phyloP scores from a whole-genome alignment of 1,140 invertebrate species.

The Apis dorsata region DNA sequence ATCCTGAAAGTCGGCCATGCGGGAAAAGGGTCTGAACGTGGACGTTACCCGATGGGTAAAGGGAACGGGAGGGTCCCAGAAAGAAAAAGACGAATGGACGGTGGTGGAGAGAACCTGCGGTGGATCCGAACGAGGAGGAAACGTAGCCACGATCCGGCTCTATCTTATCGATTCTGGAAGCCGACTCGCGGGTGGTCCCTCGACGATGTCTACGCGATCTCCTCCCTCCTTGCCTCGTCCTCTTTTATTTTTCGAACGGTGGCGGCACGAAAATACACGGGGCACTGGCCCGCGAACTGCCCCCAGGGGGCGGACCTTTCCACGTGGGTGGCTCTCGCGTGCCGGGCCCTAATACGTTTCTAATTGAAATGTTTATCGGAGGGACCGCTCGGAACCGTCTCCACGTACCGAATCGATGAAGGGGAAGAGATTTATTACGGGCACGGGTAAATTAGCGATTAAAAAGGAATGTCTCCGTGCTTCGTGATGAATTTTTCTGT shows the following conservation, averaged over 20 bases:
- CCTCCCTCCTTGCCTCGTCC: constrained; percentile 14
- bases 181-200: constrained; percentile 73
- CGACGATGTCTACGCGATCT: constrained; percentile 63
- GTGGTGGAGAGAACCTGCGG: constrained; percentile 34
- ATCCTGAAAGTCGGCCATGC: neutral
- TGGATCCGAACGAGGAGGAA: constrained; percentile 63
- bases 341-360: constrained; percentile 71
- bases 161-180: constrained; percentile 75
- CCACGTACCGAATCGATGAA: constrained; percentile 41
- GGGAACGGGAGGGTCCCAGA: constrained; percentile 25
- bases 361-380: constrained; percentile 75
- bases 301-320: constrained; percentile 66
- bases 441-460: neutral
- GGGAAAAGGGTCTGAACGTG: neutral
- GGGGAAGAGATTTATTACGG: constrained; percentile 27
- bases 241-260: constrained; percentile 67
- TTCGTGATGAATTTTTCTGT: too few species aligned
- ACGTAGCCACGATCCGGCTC: constrained; percentile 22
- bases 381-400: neutral
- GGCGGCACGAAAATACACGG: constrained; percentile 72
- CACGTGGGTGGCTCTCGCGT: constrained; percentile 75
- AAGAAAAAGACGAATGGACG: constrained; percentile 60
- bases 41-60: neutral
- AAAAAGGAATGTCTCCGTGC: too few species aligned
- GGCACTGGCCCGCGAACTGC: constrained; percentile 68